Evolutionary conservation across 2,888 invertebrate species (phyloP).

Genomic region (Mesoligia furuncula): DNA sequence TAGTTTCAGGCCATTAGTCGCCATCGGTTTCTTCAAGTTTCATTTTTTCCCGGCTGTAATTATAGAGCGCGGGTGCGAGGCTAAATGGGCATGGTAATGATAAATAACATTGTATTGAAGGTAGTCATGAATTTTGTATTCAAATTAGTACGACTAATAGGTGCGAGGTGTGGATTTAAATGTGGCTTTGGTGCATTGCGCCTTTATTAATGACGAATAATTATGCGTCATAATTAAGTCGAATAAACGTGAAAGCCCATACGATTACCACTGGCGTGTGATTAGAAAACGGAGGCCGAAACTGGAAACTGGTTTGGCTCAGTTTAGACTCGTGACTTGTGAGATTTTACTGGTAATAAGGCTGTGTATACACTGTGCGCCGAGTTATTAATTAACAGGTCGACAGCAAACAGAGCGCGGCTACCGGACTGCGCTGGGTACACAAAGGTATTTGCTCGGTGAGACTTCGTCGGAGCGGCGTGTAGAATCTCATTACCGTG

Average conservation of each 20-base stretch:
- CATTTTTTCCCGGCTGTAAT: conserved; percentile 87
- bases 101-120: conserved; percentile 89
- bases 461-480: conserved; percentile 83
- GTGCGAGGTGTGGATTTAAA: conserved; percentile 85
- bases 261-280: conserved; percentile 78
- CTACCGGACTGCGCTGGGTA: conserved; percentile 88
- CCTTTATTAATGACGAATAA: conserved; percentile 78
- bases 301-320: conserved; percentile 82
- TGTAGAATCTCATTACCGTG: conserved; percentile 88
- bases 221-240: conserved; percentile 68
- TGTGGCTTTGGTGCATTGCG: conserved; percentile 80
- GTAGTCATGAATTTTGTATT: conserved; percentile 89
- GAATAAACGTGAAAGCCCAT: conserved; percentile 54
- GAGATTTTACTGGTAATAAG: conserved; percentile 90
- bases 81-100: conserved; percentile 89
- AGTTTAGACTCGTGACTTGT: conserved; percentile 88
- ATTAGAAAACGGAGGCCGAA: conserved; percentile 84
- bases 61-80: conserved; percentile 86
- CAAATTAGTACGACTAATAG: conserved; percentile 88
- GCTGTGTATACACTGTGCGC: conserved; percentile 88
- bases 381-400: conserved; percentile 90
- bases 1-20: conserved; percentile 90
- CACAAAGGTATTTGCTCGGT: conserved; percentile 85
- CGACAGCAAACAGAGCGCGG: conserved; percentile 89
- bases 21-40: conserved; percentile 89